phyloP scores from a whole-genome alignment of 2,113 vertebrate genomes.

The Talpa occidentalis region DNA sequence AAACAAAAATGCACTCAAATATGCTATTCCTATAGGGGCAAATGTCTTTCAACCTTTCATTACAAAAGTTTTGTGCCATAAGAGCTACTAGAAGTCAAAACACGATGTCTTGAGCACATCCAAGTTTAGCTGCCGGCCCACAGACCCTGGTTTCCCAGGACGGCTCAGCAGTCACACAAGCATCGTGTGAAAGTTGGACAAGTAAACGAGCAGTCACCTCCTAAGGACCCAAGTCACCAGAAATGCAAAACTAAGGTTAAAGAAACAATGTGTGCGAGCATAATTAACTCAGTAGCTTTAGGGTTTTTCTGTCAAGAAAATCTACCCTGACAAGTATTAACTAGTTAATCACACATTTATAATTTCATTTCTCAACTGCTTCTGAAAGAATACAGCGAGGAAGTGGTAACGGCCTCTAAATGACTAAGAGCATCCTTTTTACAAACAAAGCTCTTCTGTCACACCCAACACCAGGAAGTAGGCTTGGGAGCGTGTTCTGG shows the following conservation, averaged over 20 bases:
- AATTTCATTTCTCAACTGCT: not conserved
- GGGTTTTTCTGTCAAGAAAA: constrained; percentile 22
- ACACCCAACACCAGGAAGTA: not conserved
- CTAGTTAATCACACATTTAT: not conserved
- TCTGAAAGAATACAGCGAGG: not conserved
- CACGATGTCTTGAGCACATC: not conserved
- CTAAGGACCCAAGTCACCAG: constrained; percentile 19
- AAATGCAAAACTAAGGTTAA: not conserved
- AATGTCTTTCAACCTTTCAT: constrained; percentile 78
- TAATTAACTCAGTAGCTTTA: not conserved
- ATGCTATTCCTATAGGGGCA: constrained; percentile 69
- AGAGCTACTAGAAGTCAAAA: constrained; percentile 48
- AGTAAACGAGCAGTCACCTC: not conserved
- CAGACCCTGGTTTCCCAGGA: constrained; percentile 36
- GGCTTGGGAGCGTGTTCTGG: not conserved
- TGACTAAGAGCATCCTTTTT: not conserved
- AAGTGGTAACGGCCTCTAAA: not conserved
- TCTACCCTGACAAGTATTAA: not conserved
- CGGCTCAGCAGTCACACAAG: not conserved
- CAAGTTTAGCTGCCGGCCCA: constrained; percentile 40
- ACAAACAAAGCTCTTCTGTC: not conserved
- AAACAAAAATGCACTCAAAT: constrained; percentile 42
- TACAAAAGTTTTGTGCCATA: constrained; percentile 59
- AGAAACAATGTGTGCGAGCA: not conserved
- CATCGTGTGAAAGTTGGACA: constrained; percentile 46